These are phyloP conservation scores for Homalodisca vitripennis DNA, from an alignment of 1,140 invertebrate genomes.

Conservation along the genomic window DNA sequence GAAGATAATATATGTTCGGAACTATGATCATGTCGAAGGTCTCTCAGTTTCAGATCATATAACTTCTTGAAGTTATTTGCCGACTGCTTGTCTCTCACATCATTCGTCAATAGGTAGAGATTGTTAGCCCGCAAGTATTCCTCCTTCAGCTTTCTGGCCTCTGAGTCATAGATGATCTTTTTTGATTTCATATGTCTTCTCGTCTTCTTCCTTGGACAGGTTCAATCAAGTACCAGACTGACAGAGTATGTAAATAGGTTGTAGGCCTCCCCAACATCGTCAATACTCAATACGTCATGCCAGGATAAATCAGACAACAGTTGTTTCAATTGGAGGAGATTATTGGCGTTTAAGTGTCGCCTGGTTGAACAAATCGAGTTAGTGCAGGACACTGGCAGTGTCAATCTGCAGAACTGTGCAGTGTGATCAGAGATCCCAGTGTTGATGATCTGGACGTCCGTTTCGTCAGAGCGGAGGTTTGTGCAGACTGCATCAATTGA, in stretches of 20 bases:
- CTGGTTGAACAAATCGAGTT: background rate
- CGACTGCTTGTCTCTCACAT: no score
- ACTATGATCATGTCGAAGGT: background rate
- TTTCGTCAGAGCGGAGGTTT: background rate
- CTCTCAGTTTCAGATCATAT: conserved; percentile 7
- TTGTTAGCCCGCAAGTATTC: no score
- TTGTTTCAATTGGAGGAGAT: background rate
- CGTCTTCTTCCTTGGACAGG: background rate
- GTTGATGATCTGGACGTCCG: background rate
- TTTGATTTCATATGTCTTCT: background rate
- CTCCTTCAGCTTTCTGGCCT: no score
- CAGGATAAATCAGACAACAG: background rate
- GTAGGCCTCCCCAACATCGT: background rate
- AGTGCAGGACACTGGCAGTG: background rate
- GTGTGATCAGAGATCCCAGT: background rate
- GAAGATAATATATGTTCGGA: background rate
- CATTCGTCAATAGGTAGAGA: no score
- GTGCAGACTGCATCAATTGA: background rate
- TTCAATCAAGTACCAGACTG: background rate
- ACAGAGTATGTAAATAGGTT: background rate
- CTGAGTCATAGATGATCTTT: background rate
- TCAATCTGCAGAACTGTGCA: background rate
- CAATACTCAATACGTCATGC: background rate
- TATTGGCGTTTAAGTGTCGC: background rate
- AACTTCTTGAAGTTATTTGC: background rate